Evolutionary conservation across 2,888 invertebrate species (phyloP).

Genomic region (Drosophila anomelani): DNA sequence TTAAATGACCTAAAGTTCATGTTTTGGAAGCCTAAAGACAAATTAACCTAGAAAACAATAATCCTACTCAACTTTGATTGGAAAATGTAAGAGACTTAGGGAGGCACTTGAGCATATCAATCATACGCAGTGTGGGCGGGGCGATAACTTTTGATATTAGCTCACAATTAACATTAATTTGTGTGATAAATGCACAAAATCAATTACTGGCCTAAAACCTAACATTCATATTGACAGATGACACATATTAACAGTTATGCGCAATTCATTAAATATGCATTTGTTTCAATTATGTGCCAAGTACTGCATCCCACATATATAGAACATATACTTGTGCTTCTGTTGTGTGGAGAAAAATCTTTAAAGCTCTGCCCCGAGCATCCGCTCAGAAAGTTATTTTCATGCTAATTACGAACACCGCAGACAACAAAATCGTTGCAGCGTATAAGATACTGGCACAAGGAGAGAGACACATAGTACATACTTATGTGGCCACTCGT

Average conservation of each 20-base stretch:
- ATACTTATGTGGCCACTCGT: conserved; percentile 44
- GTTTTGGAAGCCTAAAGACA: not conserved
- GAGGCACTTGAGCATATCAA: conserved; percentile 20
- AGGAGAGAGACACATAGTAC: conserved; percentile 7
- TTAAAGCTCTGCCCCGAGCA: conserved; percentile 43
- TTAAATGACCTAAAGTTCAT: not conserved
- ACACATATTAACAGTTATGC: conserved; percentile 61
- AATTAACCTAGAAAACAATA: not conserved
- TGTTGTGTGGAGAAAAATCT: conserved; percentile 51
- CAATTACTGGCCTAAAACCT: conserved; percentile 61
- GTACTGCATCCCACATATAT: conserved; percentile 6
- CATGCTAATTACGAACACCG: conserved; percentile 66
- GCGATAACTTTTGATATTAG: conserved; percentile 63
- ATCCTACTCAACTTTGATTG: conserved; percentile 40
- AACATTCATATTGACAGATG: conserved; percentile 60
- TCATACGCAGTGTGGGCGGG: conserved; percentile 35
- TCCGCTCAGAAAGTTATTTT: conserved; percentile 52
- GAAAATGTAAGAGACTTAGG: not conserved
- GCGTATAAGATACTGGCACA: conserved; percentile 22
- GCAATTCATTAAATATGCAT: conserved; percentile 70
- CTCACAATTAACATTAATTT: conserved; percentile 72
- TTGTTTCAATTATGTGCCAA: conserved; percentile 65
- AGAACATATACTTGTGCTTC: not conserved
- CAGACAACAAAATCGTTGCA: conserved; percentile 33
- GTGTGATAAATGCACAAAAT: conserved; percentile 76